Evolutionary conservation across 2,797 vertebrate genomes (phyloP).

Genomic region (Cynodonichthys magdalenae): DNA sequence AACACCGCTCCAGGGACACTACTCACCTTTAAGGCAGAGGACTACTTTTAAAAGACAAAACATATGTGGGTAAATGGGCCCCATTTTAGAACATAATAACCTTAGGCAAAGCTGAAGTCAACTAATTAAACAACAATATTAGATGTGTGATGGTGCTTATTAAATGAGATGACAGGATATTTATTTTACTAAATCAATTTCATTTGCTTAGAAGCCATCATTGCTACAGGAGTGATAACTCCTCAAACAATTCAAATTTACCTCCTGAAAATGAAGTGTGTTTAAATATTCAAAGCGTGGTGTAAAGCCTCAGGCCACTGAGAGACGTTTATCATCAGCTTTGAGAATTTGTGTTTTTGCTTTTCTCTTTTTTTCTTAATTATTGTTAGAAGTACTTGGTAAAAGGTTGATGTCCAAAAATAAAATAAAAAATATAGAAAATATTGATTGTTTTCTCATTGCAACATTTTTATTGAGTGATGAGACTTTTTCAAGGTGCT

Average conservation of each 20-base stretch:
- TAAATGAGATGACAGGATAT: background rate
- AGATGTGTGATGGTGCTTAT: background rate
- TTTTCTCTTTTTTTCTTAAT: background rate
- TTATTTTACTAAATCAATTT: background rate
- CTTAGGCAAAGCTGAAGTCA: background rate
- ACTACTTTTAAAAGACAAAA: background rate
- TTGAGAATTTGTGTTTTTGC: background rate
- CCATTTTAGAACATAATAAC: conserved; percentile 6
- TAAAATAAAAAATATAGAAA: too few relatives aligned
- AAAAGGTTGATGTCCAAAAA: too few relatives aligned
- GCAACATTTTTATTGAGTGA: background rate
- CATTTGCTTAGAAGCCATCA: background rate
- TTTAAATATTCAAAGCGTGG: background rate
- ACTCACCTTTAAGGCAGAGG: background rate
- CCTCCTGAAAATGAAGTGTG: background rate
- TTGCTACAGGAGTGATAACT: background rate
- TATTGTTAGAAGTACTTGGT: too few relatives aligned
- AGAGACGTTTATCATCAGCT: background rate
- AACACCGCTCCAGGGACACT: background rate
- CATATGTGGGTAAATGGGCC: background rate
- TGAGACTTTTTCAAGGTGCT: background rate
- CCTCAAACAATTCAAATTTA: background rate
- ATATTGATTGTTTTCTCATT: background rate
- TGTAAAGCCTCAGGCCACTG: background rate
- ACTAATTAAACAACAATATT: background rate